A percentile compares a stretch with the other conserved stretches of the same genome.
phyloP scores from a whole-genome alignment of 2,888 invertebrate genomes.

The Polydrusus cervinus region DNA sequence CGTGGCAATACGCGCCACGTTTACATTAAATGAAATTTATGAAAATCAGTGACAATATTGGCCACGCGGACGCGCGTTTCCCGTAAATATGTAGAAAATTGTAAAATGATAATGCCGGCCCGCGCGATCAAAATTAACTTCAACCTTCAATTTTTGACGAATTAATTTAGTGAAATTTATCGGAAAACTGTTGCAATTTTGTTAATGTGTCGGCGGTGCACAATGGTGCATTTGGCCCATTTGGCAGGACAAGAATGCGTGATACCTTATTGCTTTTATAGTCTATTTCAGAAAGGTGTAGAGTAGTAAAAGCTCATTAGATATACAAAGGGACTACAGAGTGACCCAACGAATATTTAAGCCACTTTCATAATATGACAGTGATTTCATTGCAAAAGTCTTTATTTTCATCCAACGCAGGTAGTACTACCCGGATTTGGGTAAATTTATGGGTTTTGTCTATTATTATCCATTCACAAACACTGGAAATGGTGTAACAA shows the following conservation, averaged over 20 bases:
- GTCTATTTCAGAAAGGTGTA: too few relatives aligned
- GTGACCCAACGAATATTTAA: too few relatives aligned
- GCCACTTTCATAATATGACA: too few relatives aligned
- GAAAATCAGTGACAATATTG: conserved; percentile 52
- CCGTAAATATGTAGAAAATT: conserved; percentile 55
- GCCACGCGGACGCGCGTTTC: conserved; percentile 21
- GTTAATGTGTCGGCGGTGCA: conserved; percentile 31
- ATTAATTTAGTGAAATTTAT: conserved; percentile 55
- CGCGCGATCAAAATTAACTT: conserved; percentile 44
- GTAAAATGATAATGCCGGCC: conserved; percentile 53
- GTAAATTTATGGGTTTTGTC: too few relatives aligned
- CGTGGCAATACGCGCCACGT: conserved; percentile 29
- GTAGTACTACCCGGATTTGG: too few relatives aligned
- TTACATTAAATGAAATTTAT: conserved; percentile 55
- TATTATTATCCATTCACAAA: too few relatives aligned
- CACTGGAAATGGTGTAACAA: too few relatives aligned
- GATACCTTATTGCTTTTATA: not conserved
- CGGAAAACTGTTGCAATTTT: conserved; percentile 48
- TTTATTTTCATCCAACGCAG: too few relatives aligned
- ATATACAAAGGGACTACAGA: too few relatives aligned
- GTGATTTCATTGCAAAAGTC: too few relatives aligned
- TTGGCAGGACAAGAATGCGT: not conserved
- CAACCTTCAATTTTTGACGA: conserved; percentile 55
- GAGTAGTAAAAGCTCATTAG: too few relatives aligned
- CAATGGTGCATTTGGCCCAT: not conserved